phyloP scores from a whole-genome alignment of 2,113 vertebrate genomes.

The Porphyrio hochstetteri region DNA sequence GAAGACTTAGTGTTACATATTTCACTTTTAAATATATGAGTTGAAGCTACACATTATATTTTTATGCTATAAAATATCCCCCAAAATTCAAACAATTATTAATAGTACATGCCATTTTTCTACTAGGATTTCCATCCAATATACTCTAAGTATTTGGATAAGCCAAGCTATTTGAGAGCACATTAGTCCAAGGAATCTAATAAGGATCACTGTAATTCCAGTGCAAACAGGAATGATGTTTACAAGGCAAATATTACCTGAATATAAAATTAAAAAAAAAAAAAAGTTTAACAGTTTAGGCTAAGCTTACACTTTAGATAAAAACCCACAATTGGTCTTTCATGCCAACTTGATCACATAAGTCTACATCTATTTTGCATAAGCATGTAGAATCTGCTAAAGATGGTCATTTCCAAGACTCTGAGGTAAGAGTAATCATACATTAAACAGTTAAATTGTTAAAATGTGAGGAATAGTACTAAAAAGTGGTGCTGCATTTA shows the following conservation, averaged over 20 bases:
- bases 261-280: neutral
- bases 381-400: neutral
- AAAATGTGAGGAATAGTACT: neutral
- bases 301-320: neutral
- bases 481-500: neutral
- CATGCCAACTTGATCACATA: neutral
- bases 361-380: neutral
- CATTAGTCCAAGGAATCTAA: neutral
- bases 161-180: neutral
- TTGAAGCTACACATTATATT: neutral
- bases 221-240: constrained; percentile 15
- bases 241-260: constrained; percentile 21
- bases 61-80: neutral
- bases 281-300: constrained; percentile 2
- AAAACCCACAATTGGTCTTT: neutral
- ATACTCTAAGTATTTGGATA: neutral
- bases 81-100: neutral
- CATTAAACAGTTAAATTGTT: neutral
- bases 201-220: neutral
- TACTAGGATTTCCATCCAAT: neutral
- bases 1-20: neutral
- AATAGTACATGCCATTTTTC: neutral
- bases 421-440: neutral
- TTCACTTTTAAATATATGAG: neutral
- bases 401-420: neutral